Base-by-base conservation (phyloP, 2,113 vertebrate species). In the Condylura cristata region DNA sequence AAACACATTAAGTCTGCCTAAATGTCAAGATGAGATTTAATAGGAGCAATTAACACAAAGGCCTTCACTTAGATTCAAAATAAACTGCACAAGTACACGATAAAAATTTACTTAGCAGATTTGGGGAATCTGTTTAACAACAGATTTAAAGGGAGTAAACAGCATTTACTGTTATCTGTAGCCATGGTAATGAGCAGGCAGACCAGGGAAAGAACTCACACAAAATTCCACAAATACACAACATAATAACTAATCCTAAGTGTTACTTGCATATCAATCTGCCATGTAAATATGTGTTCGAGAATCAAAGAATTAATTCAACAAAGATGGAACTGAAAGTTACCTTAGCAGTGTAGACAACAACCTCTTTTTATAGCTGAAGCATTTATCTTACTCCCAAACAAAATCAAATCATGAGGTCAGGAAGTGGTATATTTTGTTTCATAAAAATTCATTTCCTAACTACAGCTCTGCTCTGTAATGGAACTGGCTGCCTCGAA, bases 191-290 rank as follows among this genome's bases (percentile, higher is more conserved):
- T 86, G 24, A 51, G 51, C 24, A 9, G 17, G 70, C 20, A 88
- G 70, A 53, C 12, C 12, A 71, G 68, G 93, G 56, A 46, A 70
- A 94, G 56, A 90, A 87, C 4, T 41, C 56, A 28, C 48, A 85
- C 63, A 81, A 86, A 96, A 95, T 89, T 68, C 32, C 79, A 91
- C 61, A 82, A 91, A 91, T 41, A n/a, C 70, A 26, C 86, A 75
- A 68, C 63, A 88, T 37, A 74, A 30, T 75, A 84, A 93, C 39
- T 86, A 87, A 80, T 84, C 26, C 66, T 41, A 79, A 63, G 61
- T 75, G 24, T 81, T 63, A 82, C 34, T 61, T 89, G 87, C 86
- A 51, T 60, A 95, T 89, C 86, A 89, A 97, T 81, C 87, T 93
- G 74, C 48, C 71, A 56, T 34, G 74, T 63, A 90, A 84, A 70